Evolutionary conservation across 2,113 vertebrate species (phyloP).

Genomic region (Cathartes aura): DNA sequence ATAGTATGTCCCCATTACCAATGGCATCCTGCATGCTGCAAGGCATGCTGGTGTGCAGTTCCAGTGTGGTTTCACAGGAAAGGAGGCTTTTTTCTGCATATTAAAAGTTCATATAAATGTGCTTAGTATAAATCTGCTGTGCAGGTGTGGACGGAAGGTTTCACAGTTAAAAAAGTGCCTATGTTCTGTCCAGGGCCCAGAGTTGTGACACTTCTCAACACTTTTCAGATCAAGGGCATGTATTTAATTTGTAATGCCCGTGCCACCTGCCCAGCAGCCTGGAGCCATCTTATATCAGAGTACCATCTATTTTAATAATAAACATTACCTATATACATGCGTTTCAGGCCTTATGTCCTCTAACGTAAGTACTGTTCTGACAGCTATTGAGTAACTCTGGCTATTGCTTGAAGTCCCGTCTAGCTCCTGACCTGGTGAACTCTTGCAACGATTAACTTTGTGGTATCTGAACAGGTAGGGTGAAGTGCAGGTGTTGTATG

Average conservation of each 20-base stretch:
- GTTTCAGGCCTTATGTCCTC: not conserved
- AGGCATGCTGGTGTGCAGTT: not conserved
- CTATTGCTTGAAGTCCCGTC: not conserved
- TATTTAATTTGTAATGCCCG: not conserved
- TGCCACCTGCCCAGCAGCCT: not conserved
- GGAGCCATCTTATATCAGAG: not conserved
- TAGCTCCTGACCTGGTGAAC: not conserved
- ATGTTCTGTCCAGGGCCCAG: not conserved
- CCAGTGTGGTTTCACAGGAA: not conserved
- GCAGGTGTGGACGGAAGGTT: not conserved
- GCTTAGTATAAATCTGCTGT: not conserved
- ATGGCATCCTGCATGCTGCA: not conserved
- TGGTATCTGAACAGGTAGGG: not conserved
- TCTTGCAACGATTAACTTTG: not conserved
- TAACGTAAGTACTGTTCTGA: not conserved
- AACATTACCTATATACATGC: not conserved
- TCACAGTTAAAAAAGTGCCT: not conserved
- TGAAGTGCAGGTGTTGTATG: not conserved
- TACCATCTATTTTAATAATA: not conserved
- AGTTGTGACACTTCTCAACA: not conserved
- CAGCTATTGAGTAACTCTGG: not conserved
- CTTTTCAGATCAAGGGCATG: not conserved
- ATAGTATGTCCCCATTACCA: fast-evolving
- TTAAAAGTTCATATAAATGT: not conserved
- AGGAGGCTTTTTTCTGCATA: not conserved